Evolutionary conservation across 2,113 vertebrate species (phyloP), one percentile per base, ranked within the genome.

Genomic region (Trinectes maculatus): DNA sequence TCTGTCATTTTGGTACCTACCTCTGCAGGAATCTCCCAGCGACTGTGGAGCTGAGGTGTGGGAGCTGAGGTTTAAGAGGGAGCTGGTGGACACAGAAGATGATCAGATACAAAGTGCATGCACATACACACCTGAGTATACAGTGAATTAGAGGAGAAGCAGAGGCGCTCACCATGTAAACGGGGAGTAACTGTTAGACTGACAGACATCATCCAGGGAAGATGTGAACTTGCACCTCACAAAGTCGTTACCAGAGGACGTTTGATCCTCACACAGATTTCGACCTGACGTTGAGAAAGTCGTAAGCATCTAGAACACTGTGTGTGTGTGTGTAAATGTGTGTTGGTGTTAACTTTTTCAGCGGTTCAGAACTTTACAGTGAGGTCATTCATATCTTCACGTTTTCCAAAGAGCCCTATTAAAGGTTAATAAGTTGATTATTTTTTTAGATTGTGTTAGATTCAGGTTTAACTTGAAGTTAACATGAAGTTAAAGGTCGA

Each of bases 121-220:
- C 6, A 40, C n/a, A 4, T 7, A 6, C 12, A 64, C 37, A 19
- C 21, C 8, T 2, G 8, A 0, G 12, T 1, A 2, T 15, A 28
- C 9, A 33, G 5, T 43, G 22, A 19, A 1, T 13, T 2, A n/a
- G 11, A 34, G 4, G 7, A 15, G 29, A 3, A 19, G 19, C 34
- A 2, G 12, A 26, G 0, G 0, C 11, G 19, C 77, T 84, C 80
- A 92, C 90, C 91, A 92, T 33, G 63, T 74, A 4, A 89, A 9
- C 3, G 15, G 31, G 6, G 74, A 29, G 2, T 5, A 6, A 5
- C 8, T 42, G n/a, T 57, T 40, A 1, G 40, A 47, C 25, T n/a
- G 54, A 36, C 90, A 92, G 51, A 83, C 16, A 0, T 89, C 67
- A 2, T 64, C 57, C 29, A 83, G 54, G 12, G 87, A 19, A 13